Percentiles rank a stretch among this genome's conserved stretches.
phyloP scores from a whole-genome alignment of 1,140 invertebrate genomes.

The Trichogramma pretiosum region DNA sequence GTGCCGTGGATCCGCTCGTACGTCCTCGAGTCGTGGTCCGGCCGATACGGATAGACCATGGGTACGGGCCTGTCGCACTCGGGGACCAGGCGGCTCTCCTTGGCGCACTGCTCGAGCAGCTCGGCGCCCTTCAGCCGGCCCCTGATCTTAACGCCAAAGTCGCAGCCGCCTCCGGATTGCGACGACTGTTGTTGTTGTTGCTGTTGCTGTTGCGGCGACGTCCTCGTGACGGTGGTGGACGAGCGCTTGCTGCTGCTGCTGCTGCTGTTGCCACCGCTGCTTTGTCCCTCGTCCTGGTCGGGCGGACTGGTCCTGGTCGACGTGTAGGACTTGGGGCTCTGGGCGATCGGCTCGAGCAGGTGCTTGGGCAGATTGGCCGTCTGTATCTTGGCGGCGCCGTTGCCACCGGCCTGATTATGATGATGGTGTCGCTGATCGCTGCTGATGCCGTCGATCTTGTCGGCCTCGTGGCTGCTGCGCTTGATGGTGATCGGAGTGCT shows the following conservation, averaged over 20 bases:
- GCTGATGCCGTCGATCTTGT: slow-evolving; percentile 30
- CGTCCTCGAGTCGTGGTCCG: slow-evolving; percentile 19
- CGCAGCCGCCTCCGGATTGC: no score
- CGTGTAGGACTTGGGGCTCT: slow-evolving; percentile 40
- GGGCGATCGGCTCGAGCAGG: slow-evolving; percentile 39
- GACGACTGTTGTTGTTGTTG: no score
- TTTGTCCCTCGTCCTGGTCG: slow-evolving; percentile 34
- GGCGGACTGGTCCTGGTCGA: no score
- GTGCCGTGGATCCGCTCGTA: slow-evolving; percentile 20
- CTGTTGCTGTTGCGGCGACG: slow-evolving; percentile 24
- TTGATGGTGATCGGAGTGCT: slow-evolving; percentile 3
- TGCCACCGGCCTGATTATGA: slow-evolving; percentile 2
- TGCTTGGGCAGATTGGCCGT: slow-evolving; percentile 39
- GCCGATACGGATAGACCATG: slow-evolving; percentile 28
- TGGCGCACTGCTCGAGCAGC: background rate
- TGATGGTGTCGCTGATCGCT: slow-evolving; percentile 33
- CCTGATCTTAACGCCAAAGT: no score
- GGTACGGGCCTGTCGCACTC: slow-evolving; percentile 40
- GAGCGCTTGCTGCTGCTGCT: slow-evolving; percentile 27
- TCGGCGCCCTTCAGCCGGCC: background rate
- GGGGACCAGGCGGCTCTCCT: slow-evolving; percentile 30
- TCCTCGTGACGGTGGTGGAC: slow-evolving; percentile 29
- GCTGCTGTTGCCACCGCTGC: slow-evolving; percentile 22
- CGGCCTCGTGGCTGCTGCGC: background rate
- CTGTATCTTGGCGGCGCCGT: slow-evolving; percentile 17